Evolutionary conservation across 2,113 vertebrate species (phyloP), one percentile per base, ranked within the genome.

Genomic region (Morphnarchus princeps): DNA sequence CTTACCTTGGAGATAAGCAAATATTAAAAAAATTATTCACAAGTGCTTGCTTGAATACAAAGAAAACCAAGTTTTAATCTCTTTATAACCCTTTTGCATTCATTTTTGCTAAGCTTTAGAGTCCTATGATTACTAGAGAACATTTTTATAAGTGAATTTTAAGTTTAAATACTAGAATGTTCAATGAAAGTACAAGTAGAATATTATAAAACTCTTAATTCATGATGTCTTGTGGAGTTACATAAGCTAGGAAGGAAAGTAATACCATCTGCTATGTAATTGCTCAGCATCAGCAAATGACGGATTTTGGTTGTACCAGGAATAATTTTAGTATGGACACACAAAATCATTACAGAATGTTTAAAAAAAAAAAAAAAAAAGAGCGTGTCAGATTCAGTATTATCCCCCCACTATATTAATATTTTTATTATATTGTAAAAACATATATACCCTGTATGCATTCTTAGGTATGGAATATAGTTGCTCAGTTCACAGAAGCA

Each of bases 71-170:
- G 43, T 84, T 84, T 88, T 91, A 83, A 87, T 93, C 72, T 87
- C 90, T 80, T 93, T 89, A 72, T 66, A 93, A 79, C 10, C 16
- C 50, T 88, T 82, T n/a, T 62, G 76, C 52, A 76, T 82, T 88
- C 52, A n/a, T 91, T 93, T 93, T 80, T 1, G 3, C 84, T 89
- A 88, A 95, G 66, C 58, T 82, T 85, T 45, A 69, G 87, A 71
- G 38, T 42, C 19, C 65, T 82, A 2, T 50, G 61, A 93, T 91
- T 88, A 90, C 49, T 21, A 87, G 28, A 67, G 62, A 85, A 76
- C n/a, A 50, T 61, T 90, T 87, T 59, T 49, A 10, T 85, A 95
- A 94, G 84, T 82, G 36, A 96, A 82, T 91, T 87, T 89, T 85
- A 57, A 83, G 50, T 88, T 89, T 78, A 91, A 93, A 55, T 54